Evolutionary conservation across 92 coral and sea anemone genomes (phyloP).

Genomic region (Bergia sp.): DNA sequence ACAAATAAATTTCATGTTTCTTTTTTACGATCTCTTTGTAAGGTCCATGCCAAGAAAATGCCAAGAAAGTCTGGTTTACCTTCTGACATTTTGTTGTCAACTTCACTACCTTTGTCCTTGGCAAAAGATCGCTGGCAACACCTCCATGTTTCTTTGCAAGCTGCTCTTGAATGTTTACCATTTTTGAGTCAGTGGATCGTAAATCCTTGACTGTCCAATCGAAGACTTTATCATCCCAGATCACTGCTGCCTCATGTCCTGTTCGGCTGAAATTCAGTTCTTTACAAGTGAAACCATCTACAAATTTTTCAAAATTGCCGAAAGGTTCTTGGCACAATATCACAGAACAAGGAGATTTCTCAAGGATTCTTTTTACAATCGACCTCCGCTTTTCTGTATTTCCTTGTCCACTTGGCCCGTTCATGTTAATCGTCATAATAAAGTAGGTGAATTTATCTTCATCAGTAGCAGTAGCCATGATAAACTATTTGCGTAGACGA

Average conservation of each 20-base stretch:
- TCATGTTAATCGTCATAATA: not conserved
- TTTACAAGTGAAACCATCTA: not conserved
- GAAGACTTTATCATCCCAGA: not conserved
- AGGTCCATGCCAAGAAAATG: constrained; percentile 1
- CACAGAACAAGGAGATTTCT: not conserved
- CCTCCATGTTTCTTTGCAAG: not conserved
- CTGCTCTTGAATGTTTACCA: not conserved
- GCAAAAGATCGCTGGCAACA: not conserved
- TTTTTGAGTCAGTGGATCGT: not conserved
- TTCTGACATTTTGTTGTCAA: not conserved
- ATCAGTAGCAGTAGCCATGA: too few species aligned
- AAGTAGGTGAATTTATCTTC: too few species aligned
- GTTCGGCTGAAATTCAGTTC: not conserved
- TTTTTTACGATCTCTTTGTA: not conserved
- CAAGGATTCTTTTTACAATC: too few species aligned
- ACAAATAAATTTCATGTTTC: not conserved
- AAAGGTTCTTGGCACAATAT: not conserved
- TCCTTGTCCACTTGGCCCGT: not conserved
- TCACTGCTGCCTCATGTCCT: not conserved
- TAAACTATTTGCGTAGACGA: too few species aligned
- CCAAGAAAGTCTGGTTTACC: not conserved
- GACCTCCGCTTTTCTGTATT: not conserved
- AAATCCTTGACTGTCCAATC: not conserved
- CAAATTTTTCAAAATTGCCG: too few species aligned
- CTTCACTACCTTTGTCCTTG: not conserved